Base-by-base conservation (phyloP, 2,888 invertebrate species). In the Pecten maximus region DNA sequence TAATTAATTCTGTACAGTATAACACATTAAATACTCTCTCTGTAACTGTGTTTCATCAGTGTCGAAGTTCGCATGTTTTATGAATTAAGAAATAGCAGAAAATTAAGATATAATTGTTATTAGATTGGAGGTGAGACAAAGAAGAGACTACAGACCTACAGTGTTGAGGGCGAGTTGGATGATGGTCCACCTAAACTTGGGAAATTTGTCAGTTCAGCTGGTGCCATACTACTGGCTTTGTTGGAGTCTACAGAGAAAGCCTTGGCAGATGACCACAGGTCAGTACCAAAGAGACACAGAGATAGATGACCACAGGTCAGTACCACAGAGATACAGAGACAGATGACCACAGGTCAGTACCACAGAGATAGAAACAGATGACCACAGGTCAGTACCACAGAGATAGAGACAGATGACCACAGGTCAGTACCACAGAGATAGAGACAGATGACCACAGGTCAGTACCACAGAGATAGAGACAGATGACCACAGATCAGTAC, bases 121-220 rank as follows among this genome's bases (percentile, higher is more conserved):
- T 89, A 94, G 95, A 95, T 95, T 89, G 94, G 94, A 23, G 92
- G 92, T 54, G 94, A 93, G 90, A 93, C 93, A 19, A 91, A 91
- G 39, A 90, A 91, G 44, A 91, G 91, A 74, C 89, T 94, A 87
- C 91, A 92, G 40, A 93, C 93, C 87, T 92, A 93, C 40, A 90
- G 89, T 19, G 91, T 91, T 40, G 93, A 92, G 50, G 90, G 91
- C 39, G 89, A 90, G 19, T 90, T 91, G 54, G 92, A 91, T 60
- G 90, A 54, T 44, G 44, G 92, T 39, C 91, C 90, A 23, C 94
- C 94, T n/a, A 40, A 92, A n/a, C 91, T 35, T 40, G 94, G 93
- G 2, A 92, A 92, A 39, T 94, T 92, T 92, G 93, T 93, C 48
- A 93, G 93, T 90, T 93, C 94, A 87, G 94, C 94, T 16, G 93